Evolutionary conservation across 1,140 invertebrate species (phyloP).

Genomic region (Zaprionus capensis): DNA sequence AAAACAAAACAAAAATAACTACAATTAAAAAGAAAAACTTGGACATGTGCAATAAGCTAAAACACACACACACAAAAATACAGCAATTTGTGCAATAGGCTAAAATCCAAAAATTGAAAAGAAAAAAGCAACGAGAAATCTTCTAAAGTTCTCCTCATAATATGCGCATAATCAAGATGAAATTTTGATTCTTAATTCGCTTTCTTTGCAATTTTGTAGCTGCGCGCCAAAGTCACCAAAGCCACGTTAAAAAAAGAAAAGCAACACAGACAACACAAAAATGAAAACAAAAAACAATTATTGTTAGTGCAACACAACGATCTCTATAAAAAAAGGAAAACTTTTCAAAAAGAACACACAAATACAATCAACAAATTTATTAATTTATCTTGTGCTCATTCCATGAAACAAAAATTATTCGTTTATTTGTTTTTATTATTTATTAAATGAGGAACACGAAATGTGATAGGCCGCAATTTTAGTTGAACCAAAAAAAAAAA

Average conservation of each 20-base stretch:
- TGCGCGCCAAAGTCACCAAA: slow-evolving; percentile 53
- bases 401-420: slow-evolving; percentile 60
- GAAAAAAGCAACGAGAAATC: neutral
- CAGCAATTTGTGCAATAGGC: slow-evolving; percentile 34
- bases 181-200: slow-evolving; percentile 21
- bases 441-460: slow-evolving; percentile 65
- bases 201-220: slow-evolving; percentile 46
- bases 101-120: slow-evolving; percentile 22
- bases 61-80: slow-evolving; percentile 15
- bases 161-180: slow-evolving; percentile 37
- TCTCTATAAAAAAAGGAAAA: slow-evolving; percentile 60
- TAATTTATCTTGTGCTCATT: slow-evolving; percentile 81
- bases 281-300: slow-evolving; percentile 57
- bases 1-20: slow-evolving; percentile 18
- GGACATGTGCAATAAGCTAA: slow-evolving; percentile 50
- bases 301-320: slow-evolving; percentile 77
- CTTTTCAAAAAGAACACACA: slow-evolving; percentile 59
- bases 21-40: slow-evolving; percentile 19
- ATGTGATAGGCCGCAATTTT: slow-evolving; percentile 79
- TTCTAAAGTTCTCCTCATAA: slow-evolving; percentile 3
- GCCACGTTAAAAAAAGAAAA: slow-evolving; percentile 51
- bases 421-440: slow-evolving; percentile 58
- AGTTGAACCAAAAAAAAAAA: slow-evolving; percentile 69
- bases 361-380: slow-evolving; percentile 62
- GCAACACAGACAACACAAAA: slow-evolving; percentile 31